Percentiles rank a stretch among this genome's conserved stretches.
These are phyloP conservation scores for Gasteruption jaculator DNA, from an alignment of 2,888 invertebrate genomes.

Conservation along the genomic window DNA sequence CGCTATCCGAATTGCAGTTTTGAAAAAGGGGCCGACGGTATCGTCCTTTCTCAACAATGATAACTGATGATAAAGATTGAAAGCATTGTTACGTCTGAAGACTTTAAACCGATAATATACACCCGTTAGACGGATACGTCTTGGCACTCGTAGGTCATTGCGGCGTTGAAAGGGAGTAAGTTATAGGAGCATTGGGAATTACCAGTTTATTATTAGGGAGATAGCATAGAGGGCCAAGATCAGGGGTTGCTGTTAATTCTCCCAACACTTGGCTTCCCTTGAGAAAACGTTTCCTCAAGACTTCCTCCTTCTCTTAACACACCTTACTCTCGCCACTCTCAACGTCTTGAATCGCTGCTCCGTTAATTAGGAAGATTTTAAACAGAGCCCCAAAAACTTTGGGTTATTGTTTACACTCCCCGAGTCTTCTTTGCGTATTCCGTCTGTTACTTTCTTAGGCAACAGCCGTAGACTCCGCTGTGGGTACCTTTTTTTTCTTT, in stretches of 20 bases:
- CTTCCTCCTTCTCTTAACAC: constrained; percentile 36
- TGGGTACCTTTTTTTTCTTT: constrained; percentile 18
- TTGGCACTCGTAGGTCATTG: constrained; percentile 46
- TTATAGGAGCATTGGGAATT: constrained; percentile 52
- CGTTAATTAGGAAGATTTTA: constrained; percentile 46
- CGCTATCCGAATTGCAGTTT: too few species aligned
- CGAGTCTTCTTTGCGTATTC: constrained; percentile 15
- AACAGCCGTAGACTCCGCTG: constrained; percentile 16
- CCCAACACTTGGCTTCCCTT: constrained; percentile 44
- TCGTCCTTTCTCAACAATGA: too few species aligned
- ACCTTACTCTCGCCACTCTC: constrained; percentile 27
- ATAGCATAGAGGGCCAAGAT: constrained; percentile 46
- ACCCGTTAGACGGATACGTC: constrained; percentile 40
- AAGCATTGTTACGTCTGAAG: too few species aligned
- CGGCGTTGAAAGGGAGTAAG: constrained; percentile 49
- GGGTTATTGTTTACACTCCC: too few species aligned
- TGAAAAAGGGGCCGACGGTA: too few species aligned
- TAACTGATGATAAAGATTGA: too few species aligned
- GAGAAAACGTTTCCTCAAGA: constrained; percentile 46
- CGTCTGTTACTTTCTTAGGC: constrained; percentile 9
- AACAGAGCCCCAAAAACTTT: constrained; percentile 36
- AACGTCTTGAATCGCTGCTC: constrained; percentile 41
- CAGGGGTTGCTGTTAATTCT: constrained; percentile 50
- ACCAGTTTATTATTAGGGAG: constrained; percentile 52
- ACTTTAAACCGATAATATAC: constrained; percentile 34